Conservation (phyloP, 2,797 vertebrate species). For the Neosilurus hyrtlii region DNA sequence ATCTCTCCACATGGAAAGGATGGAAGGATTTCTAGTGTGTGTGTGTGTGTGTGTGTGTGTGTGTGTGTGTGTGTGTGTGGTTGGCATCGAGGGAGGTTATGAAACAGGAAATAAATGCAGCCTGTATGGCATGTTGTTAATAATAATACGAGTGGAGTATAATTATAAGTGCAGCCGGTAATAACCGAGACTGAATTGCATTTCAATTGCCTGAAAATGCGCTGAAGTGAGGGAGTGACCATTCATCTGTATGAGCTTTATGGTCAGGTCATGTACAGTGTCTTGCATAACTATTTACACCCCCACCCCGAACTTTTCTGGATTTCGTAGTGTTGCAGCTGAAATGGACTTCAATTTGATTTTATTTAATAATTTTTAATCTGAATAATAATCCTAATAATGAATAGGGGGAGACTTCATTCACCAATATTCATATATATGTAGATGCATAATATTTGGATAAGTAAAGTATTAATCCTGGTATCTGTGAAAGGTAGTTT, state of each 20-base stretch:
- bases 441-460: too few relatives aligned
- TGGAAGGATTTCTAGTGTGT: neutral
- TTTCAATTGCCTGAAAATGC: neutral
- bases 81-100: neutral
- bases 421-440: too few relatives aligned
- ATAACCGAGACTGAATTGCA: neutral
- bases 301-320: neutral
- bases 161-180: neutral
- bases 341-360: neutral
- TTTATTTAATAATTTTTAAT: neutral
- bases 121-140: neutral
- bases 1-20: neutral
- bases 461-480: neutral
- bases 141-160: neutral
- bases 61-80: neutral
- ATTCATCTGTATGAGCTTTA: neutral
- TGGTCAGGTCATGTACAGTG: neutral
- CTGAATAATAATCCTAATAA: too few relatives aligned
- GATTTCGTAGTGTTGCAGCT: neutral
- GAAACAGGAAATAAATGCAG: constrained; percentile 4
- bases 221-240: neutral
- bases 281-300: neutral
- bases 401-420: too few relatives aligned
- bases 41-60: too few relatives aligned
- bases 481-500: neutral